A percentile compares a stretch with the other conserved stretches of the same genome.
Evolutionary conservation across 1,140 invertebrate species (phyloP).

Genomic region (Pogonognathellus flavescens): DNA sequence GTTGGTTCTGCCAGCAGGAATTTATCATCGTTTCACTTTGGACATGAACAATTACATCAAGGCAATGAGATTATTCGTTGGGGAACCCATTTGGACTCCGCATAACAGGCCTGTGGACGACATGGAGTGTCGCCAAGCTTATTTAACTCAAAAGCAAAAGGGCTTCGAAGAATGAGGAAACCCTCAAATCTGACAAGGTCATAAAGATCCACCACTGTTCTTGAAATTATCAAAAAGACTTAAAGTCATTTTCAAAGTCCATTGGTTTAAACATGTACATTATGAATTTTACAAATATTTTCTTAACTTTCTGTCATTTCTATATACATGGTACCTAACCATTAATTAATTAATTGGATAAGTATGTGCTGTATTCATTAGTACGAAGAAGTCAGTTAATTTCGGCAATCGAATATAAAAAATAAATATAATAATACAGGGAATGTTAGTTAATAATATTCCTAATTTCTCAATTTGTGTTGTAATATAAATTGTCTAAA

Average conservation of each 20-base stretch:
- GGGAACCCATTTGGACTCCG: slow-evolving; percentile 92
- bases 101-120: slow-evolving; percentile 90
- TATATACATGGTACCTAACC: too few relatives aligned
- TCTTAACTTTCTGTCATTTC: background rate
- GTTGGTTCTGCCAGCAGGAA: slow-evolving; percentile 93
- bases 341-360: too few relatives aligned
- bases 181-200: background rate
- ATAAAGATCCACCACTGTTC: background rate
- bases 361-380: too few relatives aligned
- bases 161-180: slow-evolving; percentile 7
- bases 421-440: too few relatives aligned
- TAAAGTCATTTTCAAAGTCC: background rate
- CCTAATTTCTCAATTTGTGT: too few relatives aligned
- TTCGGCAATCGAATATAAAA: too few relatives aligned
- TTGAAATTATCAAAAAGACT: background rate
- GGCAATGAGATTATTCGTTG: slow-evolving; percentile 80
- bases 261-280: too few relatives aligned
- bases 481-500: too few relatives aligned
- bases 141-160: slow-evolving; percentile 74
- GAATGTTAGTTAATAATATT: too few relatives aligned
- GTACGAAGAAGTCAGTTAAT: too few relatives aligned
- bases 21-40: slow-evolving; percentile 97
- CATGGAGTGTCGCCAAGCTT: slow-evolving; percentile 82
- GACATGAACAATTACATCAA: slow-evolving; percentile 81
- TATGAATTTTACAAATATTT: background rate